Percentiles rank a stretch among this genome's conserved stretches.
These are phyloP conservation scores for Notothenia coriiceps DNA, from an alignment of 2,113 vertebrate genomes.

Conservation along the genomic window DNA sequence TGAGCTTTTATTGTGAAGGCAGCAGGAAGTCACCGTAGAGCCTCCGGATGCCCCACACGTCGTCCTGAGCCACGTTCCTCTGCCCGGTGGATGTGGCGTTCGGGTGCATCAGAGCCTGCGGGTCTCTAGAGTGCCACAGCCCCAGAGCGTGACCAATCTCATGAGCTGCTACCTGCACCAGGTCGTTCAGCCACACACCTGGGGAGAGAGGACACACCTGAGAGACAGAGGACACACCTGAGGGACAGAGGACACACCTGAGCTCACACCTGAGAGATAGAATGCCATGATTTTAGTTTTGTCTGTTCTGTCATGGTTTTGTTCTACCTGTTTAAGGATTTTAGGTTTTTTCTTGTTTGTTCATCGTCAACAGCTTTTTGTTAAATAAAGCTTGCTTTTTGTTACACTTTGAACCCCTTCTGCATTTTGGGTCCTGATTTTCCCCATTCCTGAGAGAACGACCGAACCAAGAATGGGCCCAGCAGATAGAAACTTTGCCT, in stretches of 20 bases:
- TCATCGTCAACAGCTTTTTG: too few relatives aligned
- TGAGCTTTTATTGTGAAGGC: background rate
- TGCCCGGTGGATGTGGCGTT: constrained; percentile 88
- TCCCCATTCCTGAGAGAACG: too few relatives aligned
- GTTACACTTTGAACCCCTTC: too few relatives aligned
- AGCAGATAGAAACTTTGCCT: too few relatives aligned
- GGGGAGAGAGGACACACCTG: background rate
- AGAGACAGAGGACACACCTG: background rate
- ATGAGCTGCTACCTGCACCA: constrained; percentile 89
- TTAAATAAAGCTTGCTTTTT: too few relatives aligned
- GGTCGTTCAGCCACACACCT: constrained; percentile 89
- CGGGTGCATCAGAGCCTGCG: constrained; percentile 86
- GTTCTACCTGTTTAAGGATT: too few relatives aligned
- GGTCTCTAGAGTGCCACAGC: constrained; percentile 86
- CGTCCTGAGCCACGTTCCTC: constrained; percentile 84
- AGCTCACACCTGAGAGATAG: too few relatives aligned
- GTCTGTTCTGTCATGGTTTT: constrained; percentile 64
- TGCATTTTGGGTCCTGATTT: too few relatives aligned
- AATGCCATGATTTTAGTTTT: too few relatives aligned
- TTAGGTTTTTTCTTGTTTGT: too few relatives aligned
- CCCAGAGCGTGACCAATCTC: constrained; percentile 89
- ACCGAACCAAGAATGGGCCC: too few relatives aligned
- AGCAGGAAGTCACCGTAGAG: constrained; percentile 31
- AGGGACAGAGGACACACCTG: background rate
- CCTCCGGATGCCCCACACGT: constrained; percentile 87